A percentile compares a stretch with the other conserved stretches of the same genome.
phyloP scores from a whole-genome alignment of 2,113 vertebrate species.

The Sterna hirundo region DNA sequence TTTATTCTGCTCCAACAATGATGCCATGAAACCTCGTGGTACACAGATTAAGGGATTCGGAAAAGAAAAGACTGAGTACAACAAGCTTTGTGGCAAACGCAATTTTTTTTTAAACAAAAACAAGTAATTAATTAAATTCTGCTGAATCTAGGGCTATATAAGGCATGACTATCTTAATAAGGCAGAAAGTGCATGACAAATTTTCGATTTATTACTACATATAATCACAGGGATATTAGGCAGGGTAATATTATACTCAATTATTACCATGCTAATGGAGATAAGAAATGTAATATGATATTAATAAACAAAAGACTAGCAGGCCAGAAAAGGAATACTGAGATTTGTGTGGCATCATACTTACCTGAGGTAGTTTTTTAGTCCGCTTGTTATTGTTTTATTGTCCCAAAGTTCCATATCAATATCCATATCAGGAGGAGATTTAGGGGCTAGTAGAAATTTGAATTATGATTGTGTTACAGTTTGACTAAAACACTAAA shows the following conservation, averaged over 20 bases:
- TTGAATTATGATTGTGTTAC: conserved; percentile 14
- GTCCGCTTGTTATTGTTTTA: conserved; percentile 95
- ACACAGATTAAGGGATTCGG: neutral
- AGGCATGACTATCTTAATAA: neutral
- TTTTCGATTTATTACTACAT: neutral
- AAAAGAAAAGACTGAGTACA: neutral
- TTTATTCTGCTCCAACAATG: neutral
- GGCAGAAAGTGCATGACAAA: neutral
- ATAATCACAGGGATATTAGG: neutral
- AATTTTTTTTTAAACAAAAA: neutral
- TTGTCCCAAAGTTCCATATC: conserved; percentile 96
- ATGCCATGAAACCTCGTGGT: neutral
- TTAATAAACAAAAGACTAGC: neutral
- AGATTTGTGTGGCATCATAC: neutral
- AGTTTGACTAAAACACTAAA: neutral
- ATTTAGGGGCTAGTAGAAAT: conserved; percentile 84
- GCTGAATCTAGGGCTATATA: neutral
- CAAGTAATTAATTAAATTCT: neutral
- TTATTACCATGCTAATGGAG: neutral
- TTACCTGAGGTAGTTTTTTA: conserved; percentile 99
- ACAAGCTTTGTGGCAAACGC: neutral
- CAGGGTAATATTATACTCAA: neutral
- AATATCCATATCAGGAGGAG: conserved; percentile 90
- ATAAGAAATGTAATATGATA: neutral
- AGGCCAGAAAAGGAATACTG: neutral